Percentiles rank a stretch among this genome's conserved stretches.
Conservation (phyloP, 2,113 vertebrate genomes). For the Pterocles burchelli region DNA sequence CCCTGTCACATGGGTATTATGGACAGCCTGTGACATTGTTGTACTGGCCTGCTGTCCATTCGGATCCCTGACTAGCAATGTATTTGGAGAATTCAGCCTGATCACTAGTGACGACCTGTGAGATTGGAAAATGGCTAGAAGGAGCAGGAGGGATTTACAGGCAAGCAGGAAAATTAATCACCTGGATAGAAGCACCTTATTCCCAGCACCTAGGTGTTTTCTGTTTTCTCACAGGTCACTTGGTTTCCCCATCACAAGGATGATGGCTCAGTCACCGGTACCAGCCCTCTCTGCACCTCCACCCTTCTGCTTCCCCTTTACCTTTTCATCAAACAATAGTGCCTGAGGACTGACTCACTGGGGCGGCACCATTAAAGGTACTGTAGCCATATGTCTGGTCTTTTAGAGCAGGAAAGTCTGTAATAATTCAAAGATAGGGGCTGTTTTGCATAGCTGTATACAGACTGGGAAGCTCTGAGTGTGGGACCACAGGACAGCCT, state of each 20-base stretch:
- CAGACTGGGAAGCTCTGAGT: neutral
- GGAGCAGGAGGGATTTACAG: neutral
- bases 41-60: neutral
- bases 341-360: neutral
- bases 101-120: neutral
- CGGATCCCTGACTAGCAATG: neutral
- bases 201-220: neutral
- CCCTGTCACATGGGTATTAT: too few species aligned
- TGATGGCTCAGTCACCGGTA: too few species aligned
- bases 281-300: neutral
- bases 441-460: neutral
- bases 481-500: neutral
- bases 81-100: neutral
- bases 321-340: neutral
- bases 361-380: neutral
- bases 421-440: neutral
- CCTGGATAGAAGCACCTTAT: neutral
- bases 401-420: neutral
- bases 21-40: neutral
- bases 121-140: neutral
- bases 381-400: neutral
- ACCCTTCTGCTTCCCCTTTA: neutral
- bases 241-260: neutral
- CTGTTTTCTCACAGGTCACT: neutral
- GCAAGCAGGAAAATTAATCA: neutral